A percentile compares a stretch with the other conserved stretches of the same genome.
phyloP scores from a whole-genome alignment of 1,140 invertebrate genomes.

The Dreissena rostriformis region DNA sequence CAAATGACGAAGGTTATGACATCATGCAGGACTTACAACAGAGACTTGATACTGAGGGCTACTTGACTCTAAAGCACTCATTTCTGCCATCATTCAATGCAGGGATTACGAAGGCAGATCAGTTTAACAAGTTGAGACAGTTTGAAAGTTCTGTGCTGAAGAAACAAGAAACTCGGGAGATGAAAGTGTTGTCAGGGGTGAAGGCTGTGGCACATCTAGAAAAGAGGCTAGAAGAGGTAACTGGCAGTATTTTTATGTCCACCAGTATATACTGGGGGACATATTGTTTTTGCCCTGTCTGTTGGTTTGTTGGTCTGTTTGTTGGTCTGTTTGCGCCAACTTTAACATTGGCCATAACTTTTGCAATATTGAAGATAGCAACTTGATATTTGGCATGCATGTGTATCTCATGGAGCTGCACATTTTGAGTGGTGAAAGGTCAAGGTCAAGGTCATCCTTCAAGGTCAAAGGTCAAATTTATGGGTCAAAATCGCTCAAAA shows the following conservation, averaged over 20 bases:
- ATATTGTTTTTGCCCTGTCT: no score
- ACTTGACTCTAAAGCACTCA: conserved; percentile 61
- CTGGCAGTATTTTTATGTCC: neutral
- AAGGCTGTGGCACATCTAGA: conserved; percentile 76
- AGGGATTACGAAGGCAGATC: conserved; percentile 77
- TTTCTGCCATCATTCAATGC: conserved; percentile 71
- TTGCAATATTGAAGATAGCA: no score
- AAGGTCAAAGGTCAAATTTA: no score
- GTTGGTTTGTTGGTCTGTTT: no score
- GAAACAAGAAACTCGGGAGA: conserved; percentile 73
- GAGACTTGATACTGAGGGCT: conserved; percentile 50
- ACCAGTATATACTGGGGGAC: no score
- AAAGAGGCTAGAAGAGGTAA: conserved; percentile 71
- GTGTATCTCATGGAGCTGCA: no score
- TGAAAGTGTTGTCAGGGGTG: conserved; percentile 74
- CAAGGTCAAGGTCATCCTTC: no score
- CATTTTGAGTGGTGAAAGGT: no score
- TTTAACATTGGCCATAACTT: no score
- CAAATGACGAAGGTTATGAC: conserved; percentile 53
- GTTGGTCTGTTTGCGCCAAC: no score
- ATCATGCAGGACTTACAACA: conserved; percentile 56
- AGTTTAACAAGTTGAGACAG: conserved; percentile 71
- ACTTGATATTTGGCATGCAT: no score
- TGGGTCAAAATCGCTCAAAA: no score
- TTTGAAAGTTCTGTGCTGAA: conserved; percentile 75